Evolutionary conservation across 1,140 invertebrate genomes (phyloP).

Genomic region (Drosophila carrolli): DNA sequence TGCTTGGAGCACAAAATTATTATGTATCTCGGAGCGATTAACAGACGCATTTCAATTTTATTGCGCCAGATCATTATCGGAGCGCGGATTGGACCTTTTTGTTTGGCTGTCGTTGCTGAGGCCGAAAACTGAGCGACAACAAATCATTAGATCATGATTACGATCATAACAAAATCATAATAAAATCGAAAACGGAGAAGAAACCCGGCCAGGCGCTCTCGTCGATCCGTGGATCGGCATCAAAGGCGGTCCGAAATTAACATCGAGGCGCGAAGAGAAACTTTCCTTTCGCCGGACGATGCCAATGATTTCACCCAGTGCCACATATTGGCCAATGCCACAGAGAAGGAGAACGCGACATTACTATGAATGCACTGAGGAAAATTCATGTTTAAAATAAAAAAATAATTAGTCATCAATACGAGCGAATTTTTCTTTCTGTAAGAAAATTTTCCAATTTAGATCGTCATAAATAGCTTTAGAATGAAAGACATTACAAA

Average conservation of each 20-base stretch:
- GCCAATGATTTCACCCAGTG: conserved; percentile 76
- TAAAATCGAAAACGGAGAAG: conserved; percentile 32
- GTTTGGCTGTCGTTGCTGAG: conserved; percentile 29
- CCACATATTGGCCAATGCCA: conserved; percentile 69
- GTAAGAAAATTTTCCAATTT: no score
- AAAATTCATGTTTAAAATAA: neutral
- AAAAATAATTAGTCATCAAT: neutral
- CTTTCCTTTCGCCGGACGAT: conserved; percentile 65
- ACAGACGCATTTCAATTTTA: conserved; percentile 82
- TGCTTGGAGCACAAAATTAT: conserved; percentile 69
- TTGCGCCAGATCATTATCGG: conserved; percentile 77
- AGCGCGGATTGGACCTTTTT: conserved; percentile 42
- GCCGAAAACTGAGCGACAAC: conserved; percentile 54
- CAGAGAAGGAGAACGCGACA: conserved; percentile 31
- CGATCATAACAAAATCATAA: conserved; percentile 48
- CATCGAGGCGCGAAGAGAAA: conserved; percentile 68
- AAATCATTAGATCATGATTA: conserved; percentile 71
- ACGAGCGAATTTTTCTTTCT: no score
- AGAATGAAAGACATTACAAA: no score
- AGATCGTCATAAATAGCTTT: no score
- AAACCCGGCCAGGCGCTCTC: conserved; percentile 38
- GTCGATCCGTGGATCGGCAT: conserved; percentile 54
- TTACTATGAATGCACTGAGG: conserved; percentile 18
- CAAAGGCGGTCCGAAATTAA: conserved; percentile 62
- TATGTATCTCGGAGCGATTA: conserved; percentile 80